A percentile compares a stretch with the other conserved stretches of the same genome.
phyloP scores from a whole-genome alignment of 2,888 invertebrate genomes.

The Cryptophagus acutangulus region DNA sequence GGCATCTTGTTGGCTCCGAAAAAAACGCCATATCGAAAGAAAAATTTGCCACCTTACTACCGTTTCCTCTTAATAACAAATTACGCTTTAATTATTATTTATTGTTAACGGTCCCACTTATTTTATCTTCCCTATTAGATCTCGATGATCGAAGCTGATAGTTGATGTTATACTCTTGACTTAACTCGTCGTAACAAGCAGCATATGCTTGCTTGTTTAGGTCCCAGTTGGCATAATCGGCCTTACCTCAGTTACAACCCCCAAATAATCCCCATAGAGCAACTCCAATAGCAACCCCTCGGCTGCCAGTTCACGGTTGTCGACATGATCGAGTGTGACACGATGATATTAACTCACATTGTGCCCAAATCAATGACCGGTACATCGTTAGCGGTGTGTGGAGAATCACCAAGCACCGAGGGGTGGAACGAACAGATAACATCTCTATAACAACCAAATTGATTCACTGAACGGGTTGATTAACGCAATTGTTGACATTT shows the following conservation, averaged over 20 bases:
- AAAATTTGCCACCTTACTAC: constrained; percentile 36
- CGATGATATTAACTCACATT: constrained; percentile 44
- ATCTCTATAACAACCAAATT: constrained; percentile 39
- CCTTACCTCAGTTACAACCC: constrained; percentile 30
- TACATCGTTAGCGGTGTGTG: constrained; percentile 24
- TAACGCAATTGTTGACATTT: constrained; percentile 40
- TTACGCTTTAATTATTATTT: too few relatives aligned
- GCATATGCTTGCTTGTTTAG: constrained; percentile 36
- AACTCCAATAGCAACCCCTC: constrained; percentile 17
- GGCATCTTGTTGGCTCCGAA: constrained; percentile 32
- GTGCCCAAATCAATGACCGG: constrained; percentile 42
- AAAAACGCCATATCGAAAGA: constrained; percentile 26
- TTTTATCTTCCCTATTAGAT: neutral
- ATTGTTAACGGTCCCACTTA: too few relatives aligned
- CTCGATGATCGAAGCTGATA: neutral
- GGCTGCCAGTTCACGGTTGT: constrained; percentile 30
- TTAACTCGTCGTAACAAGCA: constrained; percentile 30
- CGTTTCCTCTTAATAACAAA: constrained; percentile 30
- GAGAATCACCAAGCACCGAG: constrained; percentile 28
- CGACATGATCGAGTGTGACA: constrained; percentile 46
- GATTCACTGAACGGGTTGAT: constrained; percentile 40
- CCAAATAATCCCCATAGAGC: constrained; percentile 22
- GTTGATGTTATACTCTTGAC: constrained; percentile 22
- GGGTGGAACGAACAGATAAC: constrained; percentile 35
- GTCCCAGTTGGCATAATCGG: constrained; percentile 35